A percentile compares a stretch with the other conserved stretches of the same genome.
These are phyloP conservation scores for Tenodera sinensis DNA, from an alignment of 2,888 invertebrate species.

Conservation along the genomic window DNA sequence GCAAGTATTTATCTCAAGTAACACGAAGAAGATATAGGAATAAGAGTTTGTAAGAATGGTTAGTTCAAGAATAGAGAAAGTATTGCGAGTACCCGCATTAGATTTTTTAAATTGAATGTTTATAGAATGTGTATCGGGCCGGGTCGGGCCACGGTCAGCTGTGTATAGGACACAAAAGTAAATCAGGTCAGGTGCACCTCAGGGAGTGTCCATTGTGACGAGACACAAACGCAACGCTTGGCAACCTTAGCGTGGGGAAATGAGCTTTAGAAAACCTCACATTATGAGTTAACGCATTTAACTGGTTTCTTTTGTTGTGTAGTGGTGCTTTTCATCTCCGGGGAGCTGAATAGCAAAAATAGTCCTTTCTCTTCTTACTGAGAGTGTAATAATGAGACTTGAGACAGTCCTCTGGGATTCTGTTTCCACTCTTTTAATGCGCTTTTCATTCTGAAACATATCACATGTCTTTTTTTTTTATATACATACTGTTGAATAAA, in stretches of 20 bases:
- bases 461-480: background rate
- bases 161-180: no score
- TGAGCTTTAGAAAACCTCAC: background rate
- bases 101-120: no score
- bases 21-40: no score
- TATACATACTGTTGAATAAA: background rate
- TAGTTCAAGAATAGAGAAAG: no score
- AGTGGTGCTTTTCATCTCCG: background rate
- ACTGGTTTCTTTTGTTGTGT: background rate
- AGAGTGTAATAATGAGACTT: background rate
- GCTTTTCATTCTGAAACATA: background rate
- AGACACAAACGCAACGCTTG: no score
- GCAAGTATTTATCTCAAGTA: no score
- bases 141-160: no score
- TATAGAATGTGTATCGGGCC: no score
- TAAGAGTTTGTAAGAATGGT: no score
- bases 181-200: no score
- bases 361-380: background rate
- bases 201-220: no score
- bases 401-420: background rate
- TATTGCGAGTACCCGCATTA: no score
- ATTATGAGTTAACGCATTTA: background rate
- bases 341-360: background rate
- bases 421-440: background rate
- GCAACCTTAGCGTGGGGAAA: background rate